phyloP scores from a whole-genome alignment of 2,888 invertebrate genomes.

The Acrobasis consociella region DNA sequence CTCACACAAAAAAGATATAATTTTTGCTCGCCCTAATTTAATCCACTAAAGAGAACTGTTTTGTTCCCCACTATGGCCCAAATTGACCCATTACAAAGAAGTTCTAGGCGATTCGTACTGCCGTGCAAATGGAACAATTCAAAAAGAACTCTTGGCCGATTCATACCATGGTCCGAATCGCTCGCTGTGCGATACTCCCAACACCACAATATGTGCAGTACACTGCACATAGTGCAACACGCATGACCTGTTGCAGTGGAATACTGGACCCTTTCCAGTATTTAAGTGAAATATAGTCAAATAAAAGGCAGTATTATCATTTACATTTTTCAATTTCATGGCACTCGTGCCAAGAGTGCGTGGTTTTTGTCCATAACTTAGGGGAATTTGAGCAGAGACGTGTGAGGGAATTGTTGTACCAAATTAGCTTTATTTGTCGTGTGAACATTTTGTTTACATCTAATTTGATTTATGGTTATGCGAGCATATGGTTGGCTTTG shows the following conservation, averaged over 20 bases:
- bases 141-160: too few relatives aligned
- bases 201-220: too few relatives aligned
- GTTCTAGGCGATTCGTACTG: too few relatives aligned
- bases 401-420: conserved; percentile 41
- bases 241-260: conserved; percentile 69
- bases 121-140: too few relatives aligned
- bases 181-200: too few relatives aligned
- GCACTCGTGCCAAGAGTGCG: conserved; percentile 67
- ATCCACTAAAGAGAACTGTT: too few relatives aligned
- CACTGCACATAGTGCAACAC: conserved; percentile 36
- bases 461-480: conserved; percentile 8
- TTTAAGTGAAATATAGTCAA: conserved; percentile 51
- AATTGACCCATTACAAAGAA: too few relatives aligned
- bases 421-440: conserved; percentile 41
- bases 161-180: too few relatives aligned
- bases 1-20: too few relatives aligned
- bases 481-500: conserved; percentile 3
- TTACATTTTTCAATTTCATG: conserved; percentile 79
- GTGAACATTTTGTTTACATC: conserved; percentile 24
- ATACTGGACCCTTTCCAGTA: conserved; percentile 70
- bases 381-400: conserved; percentile 29
- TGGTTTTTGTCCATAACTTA: conserved; percentile 33
- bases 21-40: too few relatives aligned
- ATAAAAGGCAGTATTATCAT: conserved; percentile 64
- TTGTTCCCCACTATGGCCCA: too few relatives aligned